Evolutionary conservation across 2,888 invertebrate species (phyloP).

Genomic region (Sclerodermus sp.): DNA sequence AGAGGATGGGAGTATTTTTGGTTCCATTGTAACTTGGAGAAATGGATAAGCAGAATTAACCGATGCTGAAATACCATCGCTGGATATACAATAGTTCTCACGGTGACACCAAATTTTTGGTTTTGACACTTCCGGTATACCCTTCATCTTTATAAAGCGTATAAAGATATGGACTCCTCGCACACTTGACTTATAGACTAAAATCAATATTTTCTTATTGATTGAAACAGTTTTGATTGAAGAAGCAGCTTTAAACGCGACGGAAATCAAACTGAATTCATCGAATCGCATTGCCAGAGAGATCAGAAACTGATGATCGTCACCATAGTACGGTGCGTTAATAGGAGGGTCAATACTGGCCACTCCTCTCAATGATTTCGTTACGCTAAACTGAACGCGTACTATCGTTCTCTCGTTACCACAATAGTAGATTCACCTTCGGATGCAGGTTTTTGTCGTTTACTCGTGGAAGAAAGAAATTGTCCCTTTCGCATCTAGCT

Average conservation of each 20-base stretch:
- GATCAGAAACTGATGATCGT: not conserved
- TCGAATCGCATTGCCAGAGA: too few species aligned
- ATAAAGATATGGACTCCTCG: too few species aligned
- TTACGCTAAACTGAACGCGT: constrained; percentile 37
- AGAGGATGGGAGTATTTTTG: too few species aligned
- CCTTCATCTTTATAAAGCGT: too few species aligned
- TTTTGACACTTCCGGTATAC: constrained; percentile 16
- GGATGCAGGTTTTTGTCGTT: too few species aligned
- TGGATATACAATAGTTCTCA: constrained; percentile 21
- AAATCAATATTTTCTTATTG: too few species aligned
- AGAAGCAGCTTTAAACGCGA: not conserved
- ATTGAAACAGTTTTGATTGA: too few species aligned
- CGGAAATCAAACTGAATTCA: not conserved
- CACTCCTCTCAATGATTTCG: constrained; percentile 34
- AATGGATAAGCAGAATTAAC: constrained; percentile 18
- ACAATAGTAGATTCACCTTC: too few species aligned
- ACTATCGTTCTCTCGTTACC: constrained; percentile 13
- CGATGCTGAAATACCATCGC: constrained; percentile 38
- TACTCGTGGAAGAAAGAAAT: too few species aligned
- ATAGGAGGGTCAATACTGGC: constrained; percentile 2
- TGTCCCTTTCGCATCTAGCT: too few species aligned
- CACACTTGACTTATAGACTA: too few species aligned
- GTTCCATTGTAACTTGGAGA: constrained; percentile 3
- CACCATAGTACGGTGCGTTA: not conserved
- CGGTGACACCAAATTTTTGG: constrained; percentile 33